Evolutionary conservation across 2,797 vertebrate genomes (phyloP).

Genomic region (Artibeus lituratus): DNA sequence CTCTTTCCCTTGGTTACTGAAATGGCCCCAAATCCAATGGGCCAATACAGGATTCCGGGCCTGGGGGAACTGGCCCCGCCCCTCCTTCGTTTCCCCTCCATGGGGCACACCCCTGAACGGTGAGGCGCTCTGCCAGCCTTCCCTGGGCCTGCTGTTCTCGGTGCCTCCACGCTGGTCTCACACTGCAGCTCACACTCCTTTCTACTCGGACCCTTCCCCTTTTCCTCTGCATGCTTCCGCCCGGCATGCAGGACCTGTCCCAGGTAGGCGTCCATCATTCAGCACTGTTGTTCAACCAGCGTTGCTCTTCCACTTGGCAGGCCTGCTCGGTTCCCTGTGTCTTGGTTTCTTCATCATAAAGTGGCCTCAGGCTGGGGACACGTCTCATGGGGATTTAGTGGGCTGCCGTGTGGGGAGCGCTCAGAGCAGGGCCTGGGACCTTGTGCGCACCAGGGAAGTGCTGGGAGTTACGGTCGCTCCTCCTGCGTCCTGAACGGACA

Average conservation of each 20-base stretch:
- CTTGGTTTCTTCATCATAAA: not conserved
- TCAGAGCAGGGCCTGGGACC: not conserved
- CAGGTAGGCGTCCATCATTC: not conserved
- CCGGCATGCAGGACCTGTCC: not conserved
- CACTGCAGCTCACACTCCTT: not conserved
- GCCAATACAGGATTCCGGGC: not conserved
- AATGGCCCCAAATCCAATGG: not conserved
- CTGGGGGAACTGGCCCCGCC: not conserved
- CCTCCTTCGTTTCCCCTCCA: not conserved
- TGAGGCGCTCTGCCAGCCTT: not conserved
- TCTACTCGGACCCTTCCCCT: not conserved
- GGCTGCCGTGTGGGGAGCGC: not conserved
- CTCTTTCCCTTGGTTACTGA: not conserved
- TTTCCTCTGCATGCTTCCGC: not conserved
- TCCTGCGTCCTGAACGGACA: not conserved
- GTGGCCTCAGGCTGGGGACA: not conserved
- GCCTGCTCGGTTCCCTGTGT: not conserved
- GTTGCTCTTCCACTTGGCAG: not conserved
- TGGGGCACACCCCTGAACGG: not conserved
- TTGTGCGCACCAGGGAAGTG: not conserved
- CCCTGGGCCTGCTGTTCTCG: not conserved
- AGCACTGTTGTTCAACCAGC: not conserved
- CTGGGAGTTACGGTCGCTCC: not conserved
- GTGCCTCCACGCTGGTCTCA: not conserved
- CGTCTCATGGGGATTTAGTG: not conserved